A percentile compares a stretch with the other conserved stretches of the same genome.
Evolutionary conservation across 1,140 invertebrate species (phyloP).

Genomic region (Physella acuta): DNA sequence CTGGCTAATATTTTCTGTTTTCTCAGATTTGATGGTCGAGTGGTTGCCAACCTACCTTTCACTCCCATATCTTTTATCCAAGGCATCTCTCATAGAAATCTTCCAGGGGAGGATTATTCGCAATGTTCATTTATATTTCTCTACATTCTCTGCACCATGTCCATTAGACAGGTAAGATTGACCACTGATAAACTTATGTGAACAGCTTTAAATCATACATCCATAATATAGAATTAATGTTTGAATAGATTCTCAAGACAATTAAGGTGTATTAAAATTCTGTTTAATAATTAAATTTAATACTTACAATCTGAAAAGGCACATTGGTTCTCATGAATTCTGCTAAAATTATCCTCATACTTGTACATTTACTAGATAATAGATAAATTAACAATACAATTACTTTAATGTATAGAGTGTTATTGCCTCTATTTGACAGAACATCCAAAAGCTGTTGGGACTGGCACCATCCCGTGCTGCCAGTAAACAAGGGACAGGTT

Average conservation of each 20-base stretch:
- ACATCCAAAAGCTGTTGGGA: conserved; percentile 96
- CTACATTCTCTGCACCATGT: conserved; percentile 99
- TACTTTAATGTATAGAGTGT: not conserved
- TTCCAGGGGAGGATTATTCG: conserved; percentile 95
- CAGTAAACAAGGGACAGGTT: conserved; percentile 86
- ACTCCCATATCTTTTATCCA: conserved; percentile 94
- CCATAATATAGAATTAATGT: conserved; percentile 88
- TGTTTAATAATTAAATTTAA: too few relatives aligned
- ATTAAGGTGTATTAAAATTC: too few relatives aligned
- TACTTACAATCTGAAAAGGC: not conserved
- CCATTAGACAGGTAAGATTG: conserved; percentile 86
- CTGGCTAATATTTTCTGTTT: not conserved
- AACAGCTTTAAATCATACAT: conserved; percentile 93
- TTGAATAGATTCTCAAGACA: conserved; percentile 67
- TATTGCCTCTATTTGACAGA: too few relatives aligned
- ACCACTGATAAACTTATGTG: conserved; percentile 98
- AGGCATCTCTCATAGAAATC: conserved; percentile 93
- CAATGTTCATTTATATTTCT: conserved; percentile 99
- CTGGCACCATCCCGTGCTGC: conserved; percentile 95
- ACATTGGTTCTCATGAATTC: too few relatives aligned
- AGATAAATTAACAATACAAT: not conserved
- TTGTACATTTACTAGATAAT: too few relatives aligned
- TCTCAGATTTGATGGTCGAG: conserved; percentile 91
- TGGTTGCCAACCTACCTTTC: conserved; percentile 96
- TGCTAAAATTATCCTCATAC: too few relatives aligned